Conservation (phyloP, 1,140 invertebrate genomes). For the Solen grandis region DNA sequence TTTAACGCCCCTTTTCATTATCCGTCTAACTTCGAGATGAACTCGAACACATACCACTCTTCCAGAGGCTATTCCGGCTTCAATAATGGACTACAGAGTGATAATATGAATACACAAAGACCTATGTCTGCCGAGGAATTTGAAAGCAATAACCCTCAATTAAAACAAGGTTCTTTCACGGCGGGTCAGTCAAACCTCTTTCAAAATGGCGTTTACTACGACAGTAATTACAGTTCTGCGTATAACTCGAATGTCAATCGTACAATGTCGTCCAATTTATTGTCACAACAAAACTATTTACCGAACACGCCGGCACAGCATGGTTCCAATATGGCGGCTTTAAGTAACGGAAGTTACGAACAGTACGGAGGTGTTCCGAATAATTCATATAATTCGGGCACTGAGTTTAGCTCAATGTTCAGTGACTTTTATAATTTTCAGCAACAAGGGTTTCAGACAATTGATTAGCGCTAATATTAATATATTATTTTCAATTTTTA, state of each 20-base stretch:
- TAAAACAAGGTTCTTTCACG: slow-evolving; percentile 47
- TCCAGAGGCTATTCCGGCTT: slow-evolving; percentile 37
- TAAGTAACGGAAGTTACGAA: slow-evolving; percentile 43
- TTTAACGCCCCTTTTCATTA: slow-evolving; percentile 49
- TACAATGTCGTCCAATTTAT: slow-evolving; percentile 43
- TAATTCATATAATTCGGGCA: slow-evolving; percentile 13
- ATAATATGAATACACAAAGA: slow-evolving; percentile 50
- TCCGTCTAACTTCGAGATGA: slow-evolving; percentile 52
- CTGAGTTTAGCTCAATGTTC: slow-evolving; percentile 49
- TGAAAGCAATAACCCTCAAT: slow-evolving; percentile 41
- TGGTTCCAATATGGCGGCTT: slow-evolving; percentile 38
- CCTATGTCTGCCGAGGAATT: slow-evolving; percentile 37
- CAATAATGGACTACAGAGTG: slow-evolving; percentile 46
- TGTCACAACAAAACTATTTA: slow-evolving; percentile 50
- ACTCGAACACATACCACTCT: slow-evolving; percentile 47
- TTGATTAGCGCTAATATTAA: no score
- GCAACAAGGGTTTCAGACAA: slow-evolving; percentile 40
- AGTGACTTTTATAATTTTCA: slow-evolving; percentile 42
- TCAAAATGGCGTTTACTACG: slow-evolving; percentile 43
- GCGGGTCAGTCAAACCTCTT: slow-evolving; percentile 36
- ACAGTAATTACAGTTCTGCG: slow-evolving; percentile 44
- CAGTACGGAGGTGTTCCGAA: slow-evolving; percentile 8
- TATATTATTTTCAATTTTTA: no score
- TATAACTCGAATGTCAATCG: slow-evolving; percentile 41
- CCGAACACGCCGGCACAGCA: slow-evolving; percentile 12